Percentiles rank a stretch among this genome's conserved stretches.
phyloP scores from a whole-genome alignment of 2,888 invertebrate species.

The Dynastes hyllus region DNA sequence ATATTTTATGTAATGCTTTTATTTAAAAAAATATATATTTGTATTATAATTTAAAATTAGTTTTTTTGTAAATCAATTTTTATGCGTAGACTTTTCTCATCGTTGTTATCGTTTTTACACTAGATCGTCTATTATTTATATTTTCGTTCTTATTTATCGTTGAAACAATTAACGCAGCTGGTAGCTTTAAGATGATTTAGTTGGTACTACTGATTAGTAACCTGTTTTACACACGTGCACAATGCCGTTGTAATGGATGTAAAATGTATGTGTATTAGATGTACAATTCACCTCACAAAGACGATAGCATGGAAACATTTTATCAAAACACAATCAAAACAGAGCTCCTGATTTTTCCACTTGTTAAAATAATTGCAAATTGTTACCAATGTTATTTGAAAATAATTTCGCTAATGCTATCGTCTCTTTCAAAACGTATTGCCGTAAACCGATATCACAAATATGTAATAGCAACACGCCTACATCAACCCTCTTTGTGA shows the following conservation, averaged over 20 bases:
- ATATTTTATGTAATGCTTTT: constrained; percentile 34
- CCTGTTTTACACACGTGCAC: constrained; percentile 27
- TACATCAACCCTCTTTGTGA: background rate
- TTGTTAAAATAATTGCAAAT: background rate
- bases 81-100: constrained; percentile 47
- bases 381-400: background rate
- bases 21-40: constrained; percentile 31
- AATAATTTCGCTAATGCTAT: background rate
- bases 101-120: constrained; percentile 42
- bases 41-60: constrained; percentile 16
- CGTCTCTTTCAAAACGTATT: constrained; percentile 12
- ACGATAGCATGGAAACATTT: background rate
- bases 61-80: constrained; percentile 50
- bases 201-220: constrained; percentile 41
- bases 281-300: background rate
- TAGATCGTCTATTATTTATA: constrained; percentile 15
- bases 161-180: constrained; percentile 49
- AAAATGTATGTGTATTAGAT: constrained; percentile 21
- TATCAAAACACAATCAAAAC: background rate
- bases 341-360: background rate
- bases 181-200: constrained; percentile 53
- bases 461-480: background rate
- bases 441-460: background rate
- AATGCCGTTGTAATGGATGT: constrained; percentile 14
- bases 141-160: constrained; percentile 27